A percentile compares a stretch with the other conserved stretches of the same genome.
Conservation (phyloP, 2,113 vertebrate species). For the Cyprinodon tularosa region DNA sequence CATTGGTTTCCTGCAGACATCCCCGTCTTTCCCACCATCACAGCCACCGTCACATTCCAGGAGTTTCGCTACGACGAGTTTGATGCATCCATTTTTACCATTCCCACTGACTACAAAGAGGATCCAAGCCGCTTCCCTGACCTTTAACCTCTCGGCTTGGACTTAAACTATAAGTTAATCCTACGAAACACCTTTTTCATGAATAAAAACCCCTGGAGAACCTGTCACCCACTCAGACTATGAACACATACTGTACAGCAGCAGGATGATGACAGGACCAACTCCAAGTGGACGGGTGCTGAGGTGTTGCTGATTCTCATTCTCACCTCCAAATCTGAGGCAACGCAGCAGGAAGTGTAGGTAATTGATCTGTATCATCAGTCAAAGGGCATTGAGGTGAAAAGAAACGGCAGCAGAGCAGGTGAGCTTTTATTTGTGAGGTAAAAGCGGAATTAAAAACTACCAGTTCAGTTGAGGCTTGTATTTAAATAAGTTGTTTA, state of each 20-base stretch:
- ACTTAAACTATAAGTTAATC: neutral
- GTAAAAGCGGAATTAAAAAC: neutral
- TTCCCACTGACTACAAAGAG: constrained; percentile 96
- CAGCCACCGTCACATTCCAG: constrained; percentile 98
- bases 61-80: constrained; percentile 97
- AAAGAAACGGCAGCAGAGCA: constrained; percentile 16
- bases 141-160: constrained; percentile 79
- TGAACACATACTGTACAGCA: neutral
- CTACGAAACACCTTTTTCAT: constrained; percentile 3
- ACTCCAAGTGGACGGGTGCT: neutral
- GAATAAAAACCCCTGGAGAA: neutral
- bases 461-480: constrained; percentile 35
- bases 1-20: constrained; percentile 82
- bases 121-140: constrained; percentile 98
- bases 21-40: constrained; percentile 98
- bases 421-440: constrained; percentile 5
- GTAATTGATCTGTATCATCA: constrained; percentile 18
- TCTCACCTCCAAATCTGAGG: constrained; percentile 4
- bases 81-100: constrained; percentile 89
- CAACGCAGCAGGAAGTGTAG: constrained; percentile 14
- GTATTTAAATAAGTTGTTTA: constrained; percentile 59
- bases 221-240: neutral
- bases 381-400: constrained; percentile 53
- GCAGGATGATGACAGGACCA: neutral
- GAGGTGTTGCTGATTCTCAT: constrained; percentile 4